Base-by-base conservation (phyloP, 1,140 invertebrate species). In the Microplitis demolitor region DNA sequence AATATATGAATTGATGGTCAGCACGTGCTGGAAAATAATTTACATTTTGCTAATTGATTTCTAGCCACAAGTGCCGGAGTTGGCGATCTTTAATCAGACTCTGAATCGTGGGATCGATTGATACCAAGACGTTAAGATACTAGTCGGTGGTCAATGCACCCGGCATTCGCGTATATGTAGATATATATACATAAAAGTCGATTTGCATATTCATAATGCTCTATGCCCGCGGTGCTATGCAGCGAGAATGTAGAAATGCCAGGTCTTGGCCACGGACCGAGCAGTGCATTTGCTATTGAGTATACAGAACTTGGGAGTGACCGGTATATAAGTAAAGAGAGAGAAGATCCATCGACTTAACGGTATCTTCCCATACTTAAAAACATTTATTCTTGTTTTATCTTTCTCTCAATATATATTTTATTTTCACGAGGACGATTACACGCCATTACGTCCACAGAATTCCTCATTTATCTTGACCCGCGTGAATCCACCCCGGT, bases 201-300 rank as follows among this genome's bases (percentile, higher is more conserved):
- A 78, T 80, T 80, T 79, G 77, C 79, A 79, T 78, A 78, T 77
- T 78, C 72, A 78, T 79, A 76, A 75, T 78, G 73, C 62, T 64
- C 71, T 69, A 66, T 69, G 72, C 68, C 73, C 66, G 73, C 71
- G 71, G 63, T 64, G 75, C 69, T 74, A 76, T 78, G 71, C 35
- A 60, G 61, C 69, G 76, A 78, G 78, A 80, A 79, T 77, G 77
- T 75, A 76, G 78, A 76, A 76, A 78, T 74, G 63, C 73, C 67
- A 58, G 71, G 68, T 66, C 62, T 78, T 16, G 37, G 37, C 72
- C 31, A 67, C 62, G 64, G 67, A 72, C 60, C 66, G 62, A 58
- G 71, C 71, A 68, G 61, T 60, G 8, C 39, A 9, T 9, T 45
- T 45, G 39, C 39, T 63, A 66, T 66, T 61, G 39, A 58, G 67